Base-by-base conservation (phyloP, 2,797 vertebrate genomes). In the Chelon labrosus region DNA sequence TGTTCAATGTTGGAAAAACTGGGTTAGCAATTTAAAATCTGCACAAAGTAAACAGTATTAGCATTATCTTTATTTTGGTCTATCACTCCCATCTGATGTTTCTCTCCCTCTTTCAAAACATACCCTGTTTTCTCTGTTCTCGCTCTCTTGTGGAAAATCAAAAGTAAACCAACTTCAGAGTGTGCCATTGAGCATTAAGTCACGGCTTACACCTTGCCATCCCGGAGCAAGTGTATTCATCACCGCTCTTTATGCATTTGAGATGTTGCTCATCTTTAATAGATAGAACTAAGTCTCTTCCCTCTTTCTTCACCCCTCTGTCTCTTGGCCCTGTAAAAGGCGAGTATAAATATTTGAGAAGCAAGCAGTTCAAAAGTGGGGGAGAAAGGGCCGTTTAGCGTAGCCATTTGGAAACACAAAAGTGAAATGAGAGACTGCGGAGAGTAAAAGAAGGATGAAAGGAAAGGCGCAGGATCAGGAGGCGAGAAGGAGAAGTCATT, bases 241-340 rank as follows among this genome's bases (percentile, higher is more conserved):
- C 84, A 76, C 39, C 65, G 70, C 81, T 83, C 89, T 86, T 90
- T 90, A 89, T 91, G 88, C 90, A 89, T 90, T 73, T 62, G 75
- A 92, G 83, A 88, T 87, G 88, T 89, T 76, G 67, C 89, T 94
- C 93, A 93, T 93, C 81, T 91, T 94, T 92, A 90, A 94, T 94
- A 83, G 85, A 92, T 93, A 88, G 68, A 84, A 85, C 66, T 56
- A 37, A 80, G 82, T 79, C 80, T 86, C 73, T 85, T 70, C 75
- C 79, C 75, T 77, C 78, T 88, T 82, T 86, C 80, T 73, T 79
- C 75, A 83, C 76, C 77, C 65, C 65, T 79, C 79, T 83, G 59
- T 81, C 80, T 85, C 82, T 82, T 78, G 75, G 80, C 71, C 77
- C 75, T 72, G 75, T 87, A 85, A 89, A 87, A 90, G 90, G 71